These are phyloP conservation scores for Cheilosia variabilis DNA, from an alignment of 2,888 invertebrate species.

Conservation along the genomic window DNA sequence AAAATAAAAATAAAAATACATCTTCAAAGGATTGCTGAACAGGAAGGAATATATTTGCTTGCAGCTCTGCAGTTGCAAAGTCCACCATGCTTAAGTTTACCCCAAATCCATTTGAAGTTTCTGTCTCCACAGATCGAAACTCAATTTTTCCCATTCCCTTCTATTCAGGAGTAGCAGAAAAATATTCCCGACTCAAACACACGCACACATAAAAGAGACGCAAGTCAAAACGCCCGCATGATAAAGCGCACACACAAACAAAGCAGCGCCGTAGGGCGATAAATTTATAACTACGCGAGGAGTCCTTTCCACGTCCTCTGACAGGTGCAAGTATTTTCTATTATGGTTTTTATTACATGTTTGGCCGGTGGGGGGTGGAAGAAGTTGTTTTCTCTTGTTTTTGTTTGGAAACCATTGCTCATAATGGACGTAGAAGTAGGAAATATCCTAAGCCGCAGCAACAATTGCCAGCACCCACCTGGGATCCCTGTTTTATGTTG, in stretches of 20 bases:
- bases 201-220: neutral
- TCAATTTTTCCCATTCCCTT: constrained; percentile 48
- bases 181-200: constrained; percentile 40
- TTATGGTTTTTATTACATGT: constrained; percentile 58
- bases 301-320: constrained; percentile 58
- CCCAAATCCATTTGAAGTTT: neutral
- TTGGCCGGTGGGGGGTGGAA: constrained; percentile 23
- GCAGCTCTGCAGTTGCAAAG: neutral
- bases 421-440: constrained; percentile 42
- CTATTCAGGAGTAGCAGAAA: constrained; percentile 2
- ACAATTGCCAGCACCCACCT: constrained; percentile 44
- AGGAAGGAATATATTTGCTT: neutral
- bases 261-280: constrained; percentile 58
- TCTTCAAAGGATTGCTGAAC: neutral
- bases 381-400: constrained; percentile 14
- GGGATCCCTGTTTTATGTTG: constrained; percentile 42
- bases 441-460: constrained; percentile 42
- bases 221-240: constrained; percentile 6
- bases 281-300: constrained; percentile 53
- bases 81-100: neutral
- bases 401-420: constrained; percentile 7
- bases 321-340: constrained; percentile 73
- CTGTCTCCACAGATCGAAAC: constrained; percentile 35
- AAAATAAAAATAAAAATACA: neutral
- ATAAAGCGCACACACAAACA: constrained; percentile 22